Base-by-base conservation (phyloP, 2,113 vertebrate genomes). In the Australoheros scitulus region DNA sequence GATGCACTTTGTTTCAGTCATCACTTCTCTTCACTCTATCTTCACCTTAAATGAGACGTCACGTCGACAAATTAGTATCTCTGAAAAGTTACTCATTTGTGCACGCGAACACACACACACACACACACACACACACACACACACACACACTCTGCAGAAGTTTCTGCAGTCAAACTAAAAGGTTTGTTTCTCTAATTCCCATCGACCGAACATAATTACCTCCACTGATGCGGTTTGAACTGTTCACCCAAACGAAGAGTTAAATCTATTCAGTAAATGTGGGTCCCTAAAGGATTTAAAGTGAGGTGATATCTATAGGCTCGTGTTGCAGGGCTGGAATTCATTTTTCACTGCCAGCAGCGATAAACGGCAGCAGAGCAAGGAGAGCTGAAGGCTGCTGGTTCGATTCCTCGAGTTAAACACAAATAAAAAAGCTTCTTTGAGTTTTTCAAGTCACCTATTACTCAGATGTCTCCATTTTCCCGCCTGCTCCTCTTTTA, bases 211-310 rank as follows among this genome's bases (percentile, higher is more conserved):
- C 47, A 72, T 72, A 72, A 72, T 72, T 72, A 72, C 26, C 65
- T 72, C 26, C 32, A n/a, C 52, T 72, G 47, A 72, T 32, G 68
- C 18, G 13, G 47, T 72, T 72, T 55, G 52, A 34, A 34, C 47
- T 55, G 47, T 72, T 34, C 26, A 34, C 24, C 24, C 43, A 32
- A 47, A 52, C 7, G 43, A 50, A 70, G 43, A 70, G 47, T 52
- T 55, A 72, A 72, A 72, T 72, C 65, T 32, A 72, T 72, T 52
- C 65, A n/a, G 43, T n/a, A 72, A 52, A 72, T 7, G 26, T 55
- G 47, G 47, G 26, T 72, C 26, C 47, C 47, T 29, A 32, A 72
- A 55, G 26, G 47, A 72, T 32, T 72, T 52, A 72, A 72, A 32
- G 65, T 7, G 17, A 72, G 68, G 68, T 26, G 55, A 47, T 32